Percentiles rank a stretch among this genome's conserved stretches.
phyloP scores from a whole-genome alignment of 2,797 vertebrate genomes.

The Poeciliopsis paucimaculata region DNA sequence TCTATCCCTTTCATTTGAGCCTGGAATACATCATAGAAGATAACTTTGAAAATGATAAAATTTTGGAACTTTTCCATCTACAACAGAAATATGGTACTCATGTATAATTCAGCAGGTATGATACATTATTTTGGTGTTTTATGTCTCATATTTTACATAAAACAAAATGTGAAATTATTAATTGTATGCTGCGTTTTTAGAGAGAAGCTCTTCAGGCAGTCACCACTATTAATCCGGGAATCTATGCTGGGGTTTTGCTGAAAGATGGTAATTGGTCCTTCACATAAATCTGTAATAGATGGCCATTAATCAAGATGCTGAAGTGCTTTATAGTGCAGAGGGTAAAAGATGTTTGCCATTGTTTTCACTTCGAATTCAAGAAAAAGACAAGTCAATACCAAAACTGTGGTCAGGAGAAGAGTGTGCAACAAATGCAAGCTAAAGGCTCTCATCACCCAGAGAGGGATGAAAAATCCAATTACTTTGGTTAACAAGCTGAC shows the following conservation, averaged over 20 bases:
- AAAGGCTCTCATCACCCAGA: constrained; percentile 75
- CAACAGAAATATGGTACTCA: constrained; percentile 14
- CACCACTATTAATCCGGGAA: constrained; percentile 1
- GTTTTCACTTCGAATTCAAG: constrained; percentile 62
- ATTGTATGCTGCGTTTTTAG: background rate
- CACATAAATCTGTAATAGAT: constrained; percentile 18
- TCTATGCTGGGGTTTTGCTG: background rate
- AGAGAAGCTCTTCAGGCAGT: background rate
- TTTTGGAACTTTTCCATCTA: constrained; percentile 17
- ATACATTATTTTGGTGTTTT: constrained; percentile 2
- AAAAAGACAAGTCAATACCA: constrained; percentile 71
- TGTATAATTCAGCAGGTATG: background rate
- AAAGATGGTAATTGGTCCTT: constrained; percentile 23
- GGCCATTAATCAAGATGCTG: constrained; percentile 37
- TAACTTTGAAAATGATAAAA: constrained; percentile 31
- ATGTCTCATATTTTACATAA: background rate
- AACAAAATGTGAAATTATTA: constrained; percentile 10
- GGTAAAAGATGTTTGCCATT: constrained; percentile 40
- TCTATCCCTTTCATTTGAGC: constrained; percentile 64
- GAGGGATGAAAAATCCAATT: constrained; percentile 88
- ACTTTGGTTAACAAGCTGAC: constrained; percentile 88
- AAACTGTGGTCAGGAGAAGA: constrained; percentile 60
- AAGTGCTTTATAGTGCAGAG: constrained; percentile 26
- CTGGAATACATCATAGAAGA: constrained; percentile 61
- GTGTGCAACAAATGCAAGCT: constrained; percentile 51